Percentiles rank a stretch among this genome's conserved stretches.
Conservation (phyloP, 2,888 invertebrate species). For the Lissonota sp. region DNA sequence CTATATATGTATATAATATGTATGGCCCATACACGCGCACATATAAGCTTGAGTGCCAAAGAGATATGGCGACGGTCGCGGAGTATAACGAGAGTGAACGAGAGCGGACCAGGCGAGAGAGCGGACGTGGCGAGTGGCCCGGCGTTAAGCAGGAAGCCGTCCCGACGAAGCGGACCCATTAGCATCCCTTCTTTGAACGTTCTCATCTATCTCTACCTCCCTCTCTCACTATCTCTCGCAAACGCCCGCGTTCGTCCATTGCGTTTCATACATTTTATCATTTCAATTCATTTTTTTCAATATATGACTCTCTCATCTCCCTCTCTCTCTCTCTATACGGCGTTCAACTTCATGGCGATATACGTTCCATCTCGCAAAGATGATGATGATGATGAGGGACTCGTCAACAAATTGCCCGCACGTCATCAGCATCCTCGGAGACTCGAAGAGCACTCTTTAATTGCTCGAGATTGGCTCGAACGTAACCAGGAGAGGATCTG, state of each 20-base stretch:
- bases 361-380: slow-evolving; percentile 29
- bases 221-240: neutral
- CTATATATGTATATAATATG: neutral
- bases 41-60: slow-evolving; percentile 51
- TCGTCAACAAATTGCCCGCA: slow-evolving; percentile 46
- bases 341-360: slow-evolving; percentile 42
- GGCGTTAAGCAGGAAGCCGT: slow-evolving; percentile 85
- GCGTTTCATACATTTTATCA: slow-evolving; percentile 77
- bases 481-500: slow-evolving; percentile 2
- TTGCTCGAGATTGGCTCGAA: slow-evolving; percentile 56
- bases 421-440: slow-evolving; percentile 36
- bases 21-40: neutral
- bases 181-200: slow-evolving; percentile 84
- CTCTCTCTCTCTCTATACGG: slow-evolving; percentile 7
- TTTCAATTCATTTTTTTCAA: slow-evolving; percentile 82
- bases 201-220: slow-evolving; percentile 70
- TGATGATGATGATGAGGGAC: slow-evolving; percentile 51
- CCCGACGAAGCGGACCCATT: slow-evolving; percentile 86
- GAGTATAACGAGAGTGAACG: slow-evolving; percentile 67
- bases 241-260: slow-evolving; percentile 31
- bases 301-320: slow-evolving; percentile 72
- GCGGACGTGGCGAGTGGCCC: slow-evolving; percentile 81
- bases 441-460: slow-evolving; percentile 49
- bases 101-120: slow-evolving; percentile 62
- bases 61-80: slow-evolving; percentile 67